Evolutionary conservation across 2,113 vertebrate genomes (phyloP), one percentile per base, ranked within the genome.

Genomic region (Myrmecophaga tridactyla): DNA sequence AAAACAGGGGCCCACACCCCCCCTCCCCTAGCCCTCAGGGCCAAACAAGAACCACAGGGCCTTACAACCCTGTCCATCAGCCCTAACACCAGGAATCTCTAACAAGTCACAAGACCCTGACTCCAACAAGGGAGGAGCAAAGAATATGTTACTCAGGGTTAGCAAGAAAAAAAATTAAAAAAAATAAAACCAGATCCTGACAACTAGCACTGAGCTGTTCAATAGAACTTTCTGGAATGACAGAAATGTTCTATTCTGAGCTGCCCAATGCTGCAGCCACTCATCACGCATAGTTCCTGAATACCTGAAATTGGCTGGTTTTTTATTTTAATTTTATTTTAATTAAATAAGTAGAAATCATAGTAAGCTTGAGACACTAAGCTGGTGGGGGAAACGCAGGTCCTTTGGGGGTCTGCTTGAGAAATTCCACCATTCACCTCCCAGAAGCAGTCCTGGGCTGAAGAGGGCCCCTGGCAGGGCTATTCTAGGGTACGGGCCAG

Each of bases 341-440:
- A 48, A 31, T 34, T 6, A 34, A 12, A 21, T 7, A 43, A n/a
- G 36, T 2, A 70, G 21, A 36, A 65, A 39, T 39, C 36, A 65
- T n/a, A 14, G 6, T 18, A 56, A 23, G 36, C 15, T 82, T 29
- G 69, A 53, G 39, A 75, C 1, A 0, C 43, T 56, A 34, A 31
- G 20, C 11, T 41, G 2, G 1, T 1, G 39, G 29, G 9, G 34
- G 18, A 2, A 34, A 17, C 0, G 0, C 12, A 2, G 29, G 58
- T 67, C 46, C 36, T 43, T 23, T 56, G 14, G 46, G 48, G 62
- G 18, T 13, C 4, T 3, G 15, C 31, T 29, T 82, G 21, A 58
- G 29, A 83, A 20, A 46, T 31, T 36, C 13, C 51, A 43, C 0
- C 56, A 0, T 36, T 21, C 12, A 14, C 14, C 39, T 36, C 5